These are phyloP conservation scores for Zoanthus sociatus DNA, from an alignment of 92 coral and sea anemone species.

Conservation along the genomic window DNA sequence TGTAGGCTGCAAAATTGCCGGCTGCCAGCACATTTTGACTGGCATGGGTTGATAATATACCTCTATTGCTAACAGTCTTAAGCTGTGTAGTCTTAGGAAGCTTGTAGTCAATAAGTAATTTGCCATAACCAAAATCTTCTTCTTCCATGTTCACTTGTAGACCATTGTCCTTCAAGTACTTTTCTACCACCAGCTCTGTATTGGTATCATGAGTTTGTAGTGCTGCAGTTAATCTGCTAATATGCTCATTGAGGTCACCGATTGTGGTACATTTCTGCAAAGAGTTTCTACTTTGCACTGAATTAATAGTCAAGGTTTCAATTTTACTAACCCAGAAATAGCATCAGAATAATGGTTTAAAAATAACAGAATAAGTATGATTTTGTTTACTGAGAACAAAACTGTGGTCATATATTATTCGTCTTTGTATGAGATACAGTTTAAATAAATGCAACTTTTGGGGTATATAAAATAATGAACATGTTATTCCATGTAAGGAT, in stretches of 20 bases:
- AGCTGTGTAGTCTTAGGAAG: constrained; percentile 72
- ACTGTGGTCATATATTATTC: background rate
- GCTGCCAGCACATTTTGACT: too few species aligned
- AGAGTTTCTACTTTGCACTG: constrained; percentile 43
- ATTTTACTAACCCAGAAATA: background rate
- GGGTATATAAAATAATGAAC: too few species aligned
- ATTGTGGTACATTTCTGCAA: constrained; percentile 89
- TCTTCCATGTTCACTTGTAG: constrained; percentile 77
- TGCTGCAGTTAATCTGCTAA: constrained; percentile 73
- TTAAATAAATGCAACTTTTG: too few species aligned
- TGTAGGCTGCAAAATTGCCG: too few species aligned
- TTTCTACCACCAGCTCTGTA: constrained; percentile 90
- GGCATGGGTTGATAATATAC: constrained; percentile 15
- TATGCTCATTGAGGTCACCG: constrained; percentile 85
- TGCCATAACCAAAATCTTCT: constrained; percentile 94
- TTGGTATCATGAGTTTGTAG: constrained; percentile 72
- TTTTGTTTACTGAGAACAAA: background rate
- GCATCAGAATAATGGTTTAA: background rate
- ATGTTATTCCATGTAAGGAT: too few species aligned
- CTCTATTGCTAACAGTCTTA: constrained; percentile 73
- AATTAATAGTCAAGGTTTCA: constrained; percentile 23
- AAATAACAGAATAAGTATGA: background rate
- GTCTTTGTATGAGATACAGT: too few species aligned
- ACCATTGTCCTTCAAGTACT: constrained; percentile 79
- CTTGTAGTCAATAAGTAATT: constrained; percentile 87